These are phyloP conservation scores for Vanessa cardui DNA, from an alignment of 2,888 invertebrate species.

Conservation along the genomic window DNA sequence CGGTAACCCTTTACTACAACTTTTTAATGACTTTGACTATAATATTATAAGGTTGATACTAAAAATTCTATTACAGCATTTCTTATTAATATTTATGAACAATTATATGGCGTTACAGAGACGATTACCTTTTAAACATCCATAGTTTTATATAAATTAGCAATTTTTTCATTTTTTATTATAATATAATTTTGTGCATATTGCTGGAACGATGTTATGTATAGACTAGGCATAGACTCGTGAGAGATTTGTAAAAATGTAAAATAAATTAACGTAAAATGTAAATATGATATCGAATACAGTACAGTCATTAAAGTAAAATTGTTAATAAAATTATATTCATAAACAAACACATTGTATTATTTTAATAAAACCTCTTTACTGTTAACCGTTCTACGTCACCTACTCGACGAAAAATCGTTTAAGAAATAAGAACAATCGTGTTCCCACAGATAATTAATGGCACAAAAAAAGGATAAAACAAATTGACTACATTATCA, in stretches of 20 bases:
- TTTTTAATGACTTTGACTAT: not conserved
- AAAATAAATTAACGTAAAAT: constrained; percentile 69
- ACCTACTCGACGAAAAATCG: too few species aligned
- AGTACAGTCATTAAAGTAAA: constrained; percentile 82
- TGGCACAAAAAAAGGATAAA: too few species aligned
- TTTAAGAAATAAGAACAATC: too few species aligned
- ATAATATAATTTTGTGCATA: constrained; percentile 35
- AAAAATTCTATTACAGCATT: constrained; percentile 28
- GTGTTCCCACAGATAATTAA: too few species aligned
- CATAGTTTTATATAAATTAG: constrained; percentile 23
- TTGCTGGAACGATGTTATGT: constrained; percentile 31
- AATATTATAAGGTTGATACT: not conserved
- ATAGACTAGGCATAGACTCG: constrained; percentile 52
- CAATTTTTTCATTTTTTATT: constrained; percentile 20
- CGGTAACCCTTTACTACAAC: too few species aligned
- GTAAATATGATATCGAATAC: constrained; percentile 81
- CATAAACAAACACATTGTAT: constrained; percentile 73
- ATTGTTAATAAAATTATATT: constrained; percentile 84
- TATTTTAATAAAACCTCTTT: constrained; percentile 42
- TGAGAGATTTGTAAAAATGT: constrained; percentile 79
- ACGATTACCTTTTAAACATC: not conserved
- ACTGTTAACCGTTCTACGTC: not conserved
- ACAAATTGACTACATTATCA: too few species aligned
- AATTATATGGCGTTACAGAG: not conserved
- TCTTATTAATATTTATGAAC: constrained; percentile 17